A percentile compares a stretch with the other conserved stretches of the same genome.
Evolutionary conservation across 2,888 invertebrate species (phyloP).

Genomic region (Chaetoderma sp.): DNA sequence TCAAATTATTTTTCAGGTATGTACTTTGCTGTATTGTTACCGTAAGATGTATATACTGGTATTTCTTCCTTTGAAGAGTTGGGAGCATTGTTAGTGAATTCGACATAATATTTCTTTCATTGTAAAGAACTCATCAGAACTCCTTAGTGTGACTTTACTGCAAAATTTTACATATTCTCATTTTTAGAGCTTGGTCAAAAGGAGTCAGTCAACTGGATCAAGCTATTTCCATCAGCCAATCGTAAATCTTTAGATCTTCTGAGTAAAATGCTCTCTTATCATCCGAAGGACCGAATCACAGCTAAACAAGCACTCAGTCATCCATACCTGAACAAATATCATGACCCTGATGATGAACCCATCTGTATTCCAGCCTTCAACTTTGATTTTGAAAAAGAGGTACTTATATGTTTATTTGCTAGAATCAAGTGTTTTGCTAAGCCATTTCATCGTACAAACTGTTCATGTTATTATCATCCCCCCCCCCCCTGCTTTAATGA

Average conservation of each 20-base stretch:
- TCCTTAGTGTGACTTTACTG: too few species aligned
- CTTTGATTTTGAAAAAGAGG: constrained; percentile 67
- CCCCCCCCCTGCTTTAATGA: too few species aligned
- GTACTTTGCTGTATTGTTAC: too few species aligned
- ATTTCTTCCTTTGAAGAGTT: too few species aligned
- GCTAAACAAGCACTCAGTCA: constrained; percentile 70
- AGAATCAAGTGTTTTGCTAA: not conserved
- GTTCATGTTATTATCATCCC: too few species aligned
- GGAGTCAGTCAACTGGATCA: constrained; percentile 62
- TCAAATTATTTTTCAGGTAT: too few species aligned
- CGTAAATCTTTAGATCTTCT: constrained; percentile 67
- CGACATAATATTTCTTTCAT: too few species aligned
- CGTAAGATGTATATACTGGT: too few species aligned
- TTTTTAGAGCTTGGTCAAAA: constrained; percentile 50
- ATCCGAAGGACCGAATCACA: constrained; percentile 68
- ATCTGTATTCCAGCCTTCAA: constrained; percentile 65
- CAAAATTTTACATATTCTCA: too few species aligned
- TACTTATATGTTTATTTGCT: too few species aligned
- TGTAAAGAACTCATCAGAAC: too few species aligned
- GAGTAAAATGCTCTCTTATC: constrained; percentile 63
- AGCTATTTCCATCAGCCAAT: constrained; percentile 68
- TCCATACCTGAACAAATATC: constrained; percentile 70
- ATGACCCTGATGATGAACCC: constrained; percentile 70
- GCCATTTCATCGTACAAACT: not conserved
- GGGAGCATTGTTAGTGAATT: too few species aligned